A percentile compares a stretch with the other conserved stretches of the same genome.
phyloP scores from a whole-genome alignment of 1,140 invertebrate species.

The Zelostemma sp. region DNA sequence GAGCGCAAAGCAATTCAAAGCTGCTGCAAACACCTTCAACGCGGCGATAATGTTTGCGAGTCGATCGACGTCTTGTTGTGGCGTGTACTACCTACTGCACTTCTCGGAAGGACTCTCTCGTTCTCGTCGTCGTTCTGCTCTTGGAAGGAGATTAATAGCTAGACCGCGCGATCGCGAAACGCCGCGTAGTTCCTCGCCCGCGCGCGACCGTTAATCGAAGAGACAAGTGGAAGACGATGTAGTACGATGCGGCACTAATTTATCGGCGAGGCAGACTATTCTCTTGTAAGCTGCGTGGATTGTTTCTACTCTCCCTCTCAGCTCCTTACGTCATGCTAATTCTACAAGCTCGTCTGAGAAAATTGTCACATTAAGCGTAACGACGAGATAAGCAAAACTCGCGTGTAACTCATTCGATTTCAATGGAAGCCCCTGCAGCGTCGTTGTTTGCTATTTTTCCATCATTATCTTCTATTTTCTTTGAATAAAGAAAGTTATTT shows the following conservation, averaged over 20 bases:
- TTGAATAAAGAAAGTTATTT: too few species aligned
- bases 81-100: conserved; percentile 12
- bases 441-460: too few species aligned
- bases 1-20: conserved; percentile 6
- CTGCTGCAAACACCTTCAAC: conserved; percentile 14
- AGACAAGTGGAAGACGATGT: conserved; percentile 21
- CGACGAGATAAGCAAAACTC: not conserved
- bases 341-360: not conserved
- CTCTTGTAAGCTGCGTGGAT: conserved; percentile 5
- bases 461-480: too few species aligned
- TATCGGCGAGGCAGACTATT: conserved; percentile 11
- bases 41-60: conserved; percentile 20
- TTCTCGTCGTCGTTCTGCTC: conserved; percentile 1
- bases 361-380: conserved; percentile 1
- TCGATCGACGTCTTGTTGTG: conserved; percentile 8
- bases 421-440: too few species aligned
- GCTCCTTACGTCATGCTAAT: not conserved
- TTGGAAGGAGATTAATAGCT: conserved; percentile 15
- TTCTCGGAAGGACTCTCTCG: conserved; percentile 10
- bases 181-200: not conserved
- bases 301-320: not conserved
- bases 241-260: conserved; percentile 11
- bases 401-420: too few species aligned
- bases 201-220: conserved; percentile 17
- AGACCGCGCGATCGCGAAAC: not conserved